These are phyloP conservation scores for Polymixis lichenea DNA, from an alignment of 2,888 invertebrate species.

Conservation along the genomic window DNA sequence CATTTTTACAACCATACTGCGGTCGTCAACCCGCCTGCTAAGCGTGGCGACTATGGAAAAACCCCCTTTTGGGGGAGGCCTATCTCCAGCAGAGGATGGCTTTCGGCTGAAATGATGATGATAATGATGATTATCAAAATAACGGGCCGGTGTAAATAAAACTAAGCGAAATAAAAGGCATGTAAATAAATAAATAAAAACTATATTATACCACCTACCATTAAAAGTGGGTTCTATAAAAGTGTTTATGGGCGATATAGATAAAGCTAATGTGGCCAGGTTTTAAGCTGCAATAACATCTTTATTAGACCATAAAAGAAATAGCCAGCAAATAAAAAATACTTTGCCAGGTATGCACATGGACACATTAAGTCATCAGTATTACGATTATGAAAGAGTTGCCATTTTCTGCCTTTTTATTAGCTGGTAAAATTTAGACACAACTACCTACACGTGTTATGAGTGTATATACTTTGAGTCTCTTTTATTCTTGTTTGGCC, in stretches of 20 bases:
- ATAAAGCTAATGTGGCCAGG: constrained; percentile 48
- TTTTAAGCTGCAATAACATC: constrained; percentile 39
- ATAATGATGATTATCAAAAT: background rate
- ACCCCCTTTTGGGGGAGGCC: too few species aligned
- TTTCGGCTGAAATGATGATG: too few species aligned
- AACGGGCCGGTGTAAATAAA: background rate
- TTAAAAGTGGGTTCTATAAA: constrained; percentile 23
- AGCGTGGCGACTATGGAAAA: too few species aligned
- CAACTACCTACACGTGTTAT: background rate
- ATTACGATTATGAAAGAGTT: constrained; percentile 5
- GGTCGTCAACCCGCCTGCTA: too few species aligned
- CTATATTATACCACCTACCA: background rate
- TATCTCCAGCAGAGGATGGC: too few species aligned
- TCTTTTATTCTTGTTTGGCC: background rate
- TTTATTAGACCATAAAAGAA: constrained; percentile 45
- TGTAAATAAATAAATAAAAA: background rate
- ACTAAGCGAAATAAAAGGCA: background rate
- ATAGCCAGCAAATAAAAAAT: constrained; percentile 42
- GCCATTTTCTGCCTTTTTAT: background rate
- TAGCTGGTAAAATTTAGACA: too few species aligned
- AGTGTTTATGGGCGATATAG: constrained; percentile 40
- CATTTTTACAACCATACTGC: too few species aligned
- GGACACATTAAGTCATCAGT: constrained; percentile 26
- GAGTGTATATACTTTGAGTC: background rate
- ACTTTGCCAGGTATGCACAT: background rate